Conservation (phyloP, 2,797 vertebrate species). For the Euthynnus affinis region DNA sequence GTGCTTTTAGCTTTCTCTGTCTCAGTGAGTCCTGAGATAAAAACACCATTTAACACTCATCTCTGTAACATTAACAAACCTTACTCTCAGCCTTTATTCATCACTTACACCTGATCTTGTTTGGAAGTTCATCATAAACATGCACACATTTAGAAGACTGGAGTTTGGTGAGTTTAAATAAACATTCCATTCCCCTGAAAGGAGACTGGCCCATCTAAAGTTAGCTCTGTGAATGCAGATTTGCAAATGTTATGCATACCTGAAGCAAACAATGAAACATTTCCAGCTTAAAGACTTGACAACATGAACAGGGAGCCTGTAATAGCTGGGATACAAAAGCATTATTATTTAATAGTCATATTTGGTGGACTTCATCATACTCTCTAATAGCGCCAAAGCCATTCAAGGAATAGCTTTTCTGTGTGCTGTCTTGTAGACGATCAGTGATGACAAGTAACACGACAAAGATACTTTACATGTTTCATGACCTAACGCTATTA, state of each 20-base stretch:
- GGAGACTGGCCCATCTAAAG: conserved; percentile 19
- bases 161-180: conserved; percentile 24
- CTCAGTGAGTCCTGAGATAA: conserved; percentile 7
- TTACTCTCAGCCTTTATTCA: conserved; percentile 29
- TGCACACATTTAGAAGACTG: conserved; percentile 17
- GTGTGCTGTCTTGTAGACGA: conserved; percentile 5
- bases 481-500: neutral
- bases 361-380: conserved; percentile 9
- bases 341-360: conserved; percentile 5
- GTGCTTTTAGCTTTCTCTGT: conserved; percentile 29
- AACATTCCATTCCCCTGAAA: conserved; percentile 34
- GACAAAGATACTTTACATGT: conserved; percentile 9
- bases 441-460: neutral
- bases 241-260: conserved; percentile 24
- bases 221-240: conserved; percentile 13
- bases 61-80: conserved; percentile 53
- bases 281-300: conserved; percentile 8
- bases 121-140: conserved; percentile 56
- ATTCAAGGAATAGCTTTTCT: conserved; percentile 7
- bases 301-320: neutral
- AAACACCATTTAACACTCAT: conserved; percentile 32
- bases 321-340: conserved; percentile 2
- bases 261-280: conserved; percentile 17
- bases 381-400: conserved; percentile 9
- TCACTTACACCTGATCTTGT: conserved; percentile 33